A percentile compares a stretch with the other conserved stretches of the same genome.
phyloP scores from a whole-genome alignment of 2,113 vertebrate genomes.

The Jaculus jaculus region DNA sequence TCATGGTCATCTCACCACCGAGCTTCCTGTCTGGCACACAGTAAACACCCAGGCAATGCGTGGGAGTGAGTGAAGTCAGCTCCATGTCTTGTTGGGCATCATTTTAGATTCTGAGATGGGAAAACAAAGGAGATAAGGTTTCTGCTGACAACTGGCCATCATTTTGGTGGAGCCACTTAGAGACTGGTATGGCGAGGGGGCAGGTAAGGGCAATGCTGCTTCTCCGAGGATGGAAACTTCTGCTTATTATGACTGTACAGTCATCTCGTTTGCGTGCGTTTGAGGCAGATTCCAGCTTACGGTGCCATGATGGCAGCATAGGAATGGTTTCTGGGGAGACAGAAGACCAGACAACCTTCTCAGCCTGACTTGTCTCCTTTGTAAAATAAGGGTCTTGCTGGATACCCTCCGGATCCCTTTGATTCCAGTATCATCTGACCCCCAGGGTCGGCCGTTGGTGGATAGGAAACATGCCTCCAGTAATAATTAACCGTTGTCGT shows the following conservation, averaged over 20 bases:
- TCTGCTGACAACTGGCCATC: not conserved
- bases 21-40: not conserved
- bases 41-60: not conserved
- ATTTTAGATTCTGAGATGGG: not conserved
- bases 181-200: not conserved
- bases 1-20: not conserved
- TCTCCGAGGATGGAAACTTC: not conserved
- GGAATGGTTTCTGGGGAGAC: not conserved
- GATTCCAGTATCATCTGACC: not conserved
- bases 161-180: not conserved
- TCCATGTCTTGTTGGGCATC: fast-evolving
- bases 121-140: not conserved
- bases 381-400: not conserved
- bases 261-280: not conserved
- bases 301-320: no score
- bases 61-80: not conserved
- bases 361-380: not conserved
- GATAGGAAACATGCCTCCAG: not conserved
- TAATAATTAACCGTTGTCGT: no score
- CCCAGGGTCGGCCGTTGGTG: not conserved
- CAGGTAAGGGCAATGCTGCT: not conserved
- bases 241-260: not conserved
- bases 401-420: no score
- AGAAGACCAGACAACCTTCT: not conserved
- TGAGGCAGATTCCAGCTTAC: not conserved